Conservation (phyloP, 1,140 invertebrate species). For the Drosophila cardini region DNA sequence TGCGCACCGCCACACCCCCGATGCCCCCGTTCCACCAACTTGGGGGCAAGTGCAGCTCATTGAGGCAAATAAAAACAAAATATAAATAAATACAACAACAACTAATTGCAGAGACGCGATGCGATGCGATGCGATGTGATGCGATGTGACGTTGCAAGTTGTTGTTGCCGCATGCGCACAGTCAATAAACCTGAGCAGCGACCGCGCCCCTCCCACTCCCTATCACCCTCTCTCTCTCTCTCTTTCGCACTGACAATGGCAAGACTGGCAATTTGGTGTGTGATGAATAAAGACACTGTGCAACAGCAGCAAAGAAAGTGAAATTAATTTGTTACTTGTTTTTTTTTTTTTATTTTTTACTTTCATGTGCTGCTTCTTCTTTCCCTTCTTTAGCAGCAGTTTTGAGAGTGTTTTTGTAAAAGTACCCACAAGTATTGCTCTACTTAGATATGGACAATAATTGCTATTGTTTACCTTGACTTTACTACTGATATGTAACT, state of each 20-base stretch:
- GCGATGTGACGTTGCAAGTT: not conserved
- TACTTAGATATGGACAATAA: slow-evolving; percentile 21
- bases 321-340: slow-evolving; percentile 71
- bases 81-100: slow-evolving; percentile 19
- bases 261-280: slow-evolving; percentile 48
- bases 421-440: slow-evolving; percentile 39
- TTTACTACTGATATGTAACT: not conserved
- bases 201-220: not conserved
- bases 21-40: slow-evolving; percentile 12
- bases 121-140: slow-evolving; percentile 35
- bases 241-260: slow-evolving; percentile 53
- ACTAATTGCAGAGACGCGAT: slow-evolving; percentile 61
- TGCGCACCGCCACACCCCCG: not conserved
- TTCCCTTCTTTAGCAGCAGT: slow-evolving; percentile 1
- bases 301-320: slow-evolving; percentile 67
- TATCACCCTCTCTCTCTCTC: not conserved
- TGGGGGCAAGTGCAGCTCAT: too few relatives aligned
- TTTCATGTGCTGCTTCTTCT: slow-evolving; percentile 12
- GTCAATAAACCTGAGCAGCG: slow-evolving; percentile 72
- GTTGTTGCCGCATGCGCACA: slow-evolving; percentile 49
- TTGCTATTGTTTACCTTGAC: slow-evolving; percentile 8
- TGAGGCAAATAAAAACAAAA: not conserved
- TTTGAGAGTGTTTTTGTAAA: not conserved
- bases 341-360: slow-evolving; percentile 33
- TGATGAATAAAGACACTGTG: slow-evolving; percentile 38